These are phyloP conservation scores for Pundamilia nyererei DNA, from an alignment of 2,113 vertebrate genomes.

Conservation along the genomic window DNA sequence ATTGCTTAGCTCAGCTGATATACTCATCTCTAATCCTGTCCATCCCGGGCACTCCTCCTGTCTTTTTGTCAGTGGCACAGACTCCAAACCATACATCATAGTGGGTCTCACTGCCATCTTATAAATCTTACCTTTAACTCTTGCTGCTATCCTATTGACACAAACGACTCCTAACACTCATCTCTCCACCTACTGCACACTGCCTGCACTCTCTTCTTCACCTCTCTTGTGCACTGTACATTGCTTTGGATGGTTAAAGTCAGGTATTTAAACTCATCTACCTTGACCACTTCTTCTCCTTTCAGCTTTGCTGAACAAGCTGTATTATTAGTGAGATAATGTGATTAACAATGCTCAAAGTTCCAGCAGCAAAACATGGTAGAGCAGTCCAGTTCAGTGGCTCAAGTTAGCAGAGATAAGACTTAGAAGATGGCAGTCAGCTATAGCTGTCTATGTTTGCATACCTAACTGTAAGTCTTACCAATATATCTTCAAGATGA, in stretches of 20 bases:
- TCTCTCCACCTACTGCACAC: background rate
- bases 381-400: background rate
- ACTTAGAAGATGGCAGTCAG: background rate
- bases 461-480: background rate
- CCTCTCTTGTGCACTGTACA: background rate
- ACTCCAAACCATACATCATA: background rate
- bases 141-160: background rate
- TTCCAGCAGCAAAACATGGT: background rate
- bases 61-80: background rate
- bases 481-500: background rate
- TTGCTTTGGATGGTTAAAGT: background rate
- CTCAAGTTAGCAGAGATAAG: background rate
- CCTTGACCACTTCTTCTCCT: background rate
- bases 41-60: background rate
- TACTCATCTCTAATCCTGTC: background rate
- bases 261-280: background rate
- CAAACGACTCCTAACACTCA: background rate
- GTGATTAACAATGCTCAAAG: background rate
- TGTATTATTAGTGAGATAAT: background rate
- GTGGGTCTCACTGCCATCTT: background rate
- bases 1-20: background rate
- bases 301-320: background rate
- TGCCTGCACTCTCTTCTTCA: background rate
- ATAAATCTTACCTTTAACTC: background rate
- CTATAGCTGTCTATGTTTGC: background rate